Evolutionary conservation across 2,888 invertebrate species (phyloP).

Genomic region (Ormyrus labotus): DNA sequence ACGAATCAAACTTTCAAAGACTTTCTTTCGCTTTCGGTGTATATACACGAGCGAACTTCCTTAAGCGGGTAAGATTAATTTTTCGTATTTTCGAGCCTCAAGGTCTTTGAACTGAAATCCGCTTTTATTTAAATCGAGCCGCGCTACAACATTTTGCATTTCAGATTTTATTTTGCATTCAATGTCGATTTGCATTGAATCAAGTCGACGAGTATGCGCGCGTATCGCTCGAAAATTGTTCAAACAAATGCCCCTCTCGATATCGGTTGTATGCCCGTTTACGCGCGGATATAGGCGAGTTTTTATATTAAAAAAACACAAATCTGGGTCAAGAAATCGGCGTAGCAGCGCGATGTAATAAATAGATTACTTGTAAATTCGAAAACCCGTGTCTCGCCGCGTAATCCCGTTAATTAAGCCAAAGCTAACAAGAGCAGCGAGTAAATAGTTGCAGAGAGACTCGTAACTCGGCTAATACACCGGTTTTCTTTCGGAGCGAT

Average conservation of each 20-base stretch:
- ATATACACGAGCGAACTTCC: too few species aligned
- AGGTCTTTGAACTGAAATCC: conserved; percentile 46
- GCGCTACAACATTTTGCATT: conserved; percentile 31
- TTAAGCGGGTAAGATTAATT: too few species aligned
- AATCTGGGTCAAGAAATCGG: neutral
- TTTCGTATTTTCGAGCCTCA: neutral
- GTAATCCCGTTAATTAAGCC: conserved; percentile 36
- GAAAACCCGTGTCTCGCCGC: conserved; percentile 3
- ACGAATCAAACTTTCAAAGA: conserved; percentile 40
- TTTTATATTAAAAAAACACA: neutral
- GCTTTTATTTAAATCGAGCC: conserved; percentile 43
- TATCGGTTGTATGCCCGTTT: neutral
- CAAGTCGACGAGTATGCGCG: conserved; percentile 11
- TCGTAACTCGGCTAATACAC: conserved; percentile 15
- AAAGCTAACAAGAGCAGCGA: conserved; percentile 32
- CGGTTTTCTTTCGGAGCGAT: conserved; percentile 6
- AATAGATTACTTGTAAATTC: neutral
- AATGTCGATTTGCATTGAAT: conserved; percentile 55
- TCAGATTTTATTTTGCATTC: conserved; percentile 50
- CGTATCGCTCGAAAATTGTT: conserved; percentile 19
- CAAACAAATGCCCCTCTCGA: neutral
- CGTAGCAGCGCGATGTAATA: neutral
- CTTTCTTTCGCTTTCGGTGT: neutral
- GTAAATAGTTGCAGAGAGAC: neutral
- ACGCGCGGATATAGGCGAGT: neutral